Evolutionary conservation across 1,140 invertebrate genomes (phyloP).

Genomic region (Drosophila neocordata): DNA sequence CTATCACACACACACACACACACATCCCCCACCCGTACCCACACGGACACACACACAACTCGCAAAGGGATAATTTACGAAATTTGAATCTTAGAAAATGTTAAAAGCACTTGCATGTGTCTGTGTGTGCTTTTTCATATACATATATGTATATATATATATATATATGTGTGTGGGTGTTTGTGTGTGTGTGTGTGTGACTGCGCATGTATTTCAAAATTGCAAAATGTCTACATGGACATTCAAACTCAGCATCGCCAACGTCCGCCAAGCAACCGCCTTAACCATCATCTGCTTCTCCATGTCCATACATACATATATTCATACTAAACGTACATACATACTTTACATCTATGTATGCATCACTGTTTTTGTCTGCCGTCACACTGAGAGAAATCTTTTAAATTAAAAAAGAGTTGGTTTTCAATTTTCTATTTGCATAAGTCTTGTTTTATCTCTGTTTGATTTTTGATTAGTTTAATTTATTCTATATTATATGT

Average conservation of each 20-base stretch:
- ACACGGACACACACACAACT: constrained; percentile 45
- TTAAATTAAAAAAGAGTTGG: too few relatives aligned
- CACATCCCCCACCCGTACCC: constrained; percentile 13
- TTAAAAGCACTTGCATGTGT: constrained; percentile 69
- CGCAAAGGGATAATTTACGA: constrained; percentile 81
- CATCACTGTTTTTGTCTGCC: too few relatives aligned
- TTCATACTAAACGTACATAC: neutral
- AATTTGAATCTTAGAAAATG: constrained; percentile 82
- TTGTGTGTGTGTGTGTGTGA: constrained; percentile 42
- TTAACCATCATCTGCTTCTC: constrained; percentile 4
- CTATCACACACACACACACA: too few relatives aligned
- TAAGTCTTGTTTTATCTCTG: too few relatives aligned
- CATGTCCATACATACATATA: neutral
- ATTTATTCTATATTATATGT: too few relatives aligned
- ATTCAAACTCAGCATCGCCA: constrained; percentile 71
- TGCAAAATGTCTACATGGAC: constrained; percentile 80
- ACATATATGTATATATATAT: constrained; percentile 18
- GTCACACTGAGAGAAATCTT: too few relatives aligned
- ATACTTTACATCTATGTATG: neutral
- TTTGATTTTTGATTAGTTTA: too few relatives aligned
- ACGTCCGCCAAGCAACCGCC: constrained; percentile 39
- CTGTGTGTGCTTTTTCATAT: constrained; percentile 26
- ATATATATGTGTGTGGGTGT: constrained; percentile 33
- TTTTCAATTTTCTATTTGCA: too few relatives aligned
- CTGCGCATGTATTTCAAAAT: constrained; percentile 77